Conservation (phyloP, 2,113 vertebrate species). For the Ahaetulla prasina region DNA sequence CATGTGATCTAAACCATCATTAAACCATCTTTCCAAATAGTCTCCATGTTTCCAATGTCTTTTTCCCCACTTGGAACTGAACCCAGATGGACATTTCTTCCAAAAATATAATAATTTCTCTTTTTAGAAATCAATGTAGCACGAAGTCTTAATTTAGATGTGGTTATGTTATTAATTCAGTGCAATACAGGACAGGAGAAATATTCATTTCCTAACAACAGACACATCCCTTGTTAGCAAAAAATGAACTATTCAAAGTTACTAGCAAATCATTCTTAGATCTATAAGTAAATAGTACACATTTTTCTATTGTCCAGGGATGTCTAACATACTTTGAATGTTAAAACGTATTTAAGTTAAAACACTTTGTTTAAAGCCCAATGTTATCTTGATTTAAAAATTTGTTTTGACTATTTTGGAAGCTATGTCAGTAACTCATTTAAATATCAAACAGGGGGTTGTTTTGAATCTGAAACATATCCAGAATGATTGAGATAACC, state of each 20-base stretch:
- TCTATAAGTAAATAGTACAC: neutral
- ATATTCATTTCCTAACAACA: neutral
- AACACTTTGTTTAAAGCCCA: neutral
- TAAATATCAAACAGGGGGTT: neutral
- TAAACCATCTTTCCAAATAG: too few relatives aligned
- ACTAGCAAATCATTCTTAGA: conserved; percentile 1
- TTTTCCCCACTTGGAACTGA: too few relatives aligned
- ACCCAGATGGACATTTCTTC: too few relatives aligned
- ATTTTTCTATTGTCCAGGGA: neutral
- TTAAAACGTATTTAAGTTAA: neutral
- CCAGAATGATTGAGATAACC: neutral
- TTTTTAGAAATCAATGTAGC: neutral
- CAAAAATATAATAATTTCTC: neutral
- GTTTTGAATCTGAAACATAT: neutral
- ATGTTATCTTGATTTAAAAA: neutral
- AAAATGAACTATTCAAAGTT: conserved; percentile 23
- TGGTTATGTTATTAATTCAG: neutral
- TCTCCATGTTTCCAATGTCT: too few relatives aligned
- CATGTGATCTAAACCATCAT: too few relatives aligned
- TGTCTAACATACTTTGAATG: neutral
- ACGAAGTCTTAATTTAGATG: neutral
- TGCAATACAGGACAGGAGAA: neutral
- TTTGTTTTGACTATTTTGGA: neutral
- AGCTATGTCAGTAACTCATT: neutral
- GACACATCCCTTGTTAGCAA: neutral